Base-by-base conservation (phyloP, 1,140 invertebrate species). In the Brachionus paranguensis region DNA sequence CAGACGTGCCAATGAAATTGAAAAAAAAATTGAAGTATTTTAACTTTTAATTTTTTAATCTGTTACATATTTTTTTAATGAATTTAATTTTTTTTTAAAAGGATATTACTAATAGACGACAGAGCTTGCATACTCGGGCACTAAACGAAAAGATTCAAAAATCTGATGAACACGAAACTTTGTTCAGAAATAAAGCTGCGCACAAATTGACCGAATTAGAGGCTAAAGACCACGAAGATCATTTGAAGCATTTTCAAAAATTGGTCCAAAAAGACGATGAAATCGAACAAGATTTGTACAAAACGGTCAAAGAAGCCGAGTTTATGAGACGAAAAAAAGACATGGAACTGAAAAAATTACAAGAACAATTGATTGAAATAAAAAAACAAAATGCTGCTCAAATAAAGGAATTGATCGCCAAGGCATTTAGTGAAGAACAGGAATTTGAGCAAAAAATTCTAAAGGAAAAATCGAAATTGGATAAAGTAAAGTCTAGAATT, bases 261-360 rank as follows among this genome's bases (percentile, higher is more conserved):
- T 86, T 86, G 86, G 87, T 88, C 14, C 85, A 47, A 6, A 88
- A 88, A 76, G 87, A 85, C 43, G 86, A 88, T 65, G 87, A 88
- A 14, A 29, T 83, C 24, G 88, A 88, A 85, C 86, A 87, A 74
- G 84, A 84, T 20, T 83, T 88, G 41, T 87, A 86, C 85, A 86
- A 85, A 60, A 85, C 85, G 45, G 87, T 88, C 3, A 84, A 87
- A 83, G 86, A 87, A 85, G 85, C 88, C 20, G 88, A 88, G 64
- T 88, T 87, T 85, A 55, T 86, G 4, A 83, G 88, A 24, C 86
- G 88, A 83, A 87, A 88, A 86, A 86, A 88, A 79, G 88, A 88
- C 47, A 87, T 87, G 65, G 43, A 65, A 43, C 86, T 88, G 3
- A 84, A 86, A 43, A 85, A 86, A 70, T 43, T 87, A 12, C 86